Conservation (phyloP, 2,888 invertebrate species). For the Lymantria monacha region DNA sequence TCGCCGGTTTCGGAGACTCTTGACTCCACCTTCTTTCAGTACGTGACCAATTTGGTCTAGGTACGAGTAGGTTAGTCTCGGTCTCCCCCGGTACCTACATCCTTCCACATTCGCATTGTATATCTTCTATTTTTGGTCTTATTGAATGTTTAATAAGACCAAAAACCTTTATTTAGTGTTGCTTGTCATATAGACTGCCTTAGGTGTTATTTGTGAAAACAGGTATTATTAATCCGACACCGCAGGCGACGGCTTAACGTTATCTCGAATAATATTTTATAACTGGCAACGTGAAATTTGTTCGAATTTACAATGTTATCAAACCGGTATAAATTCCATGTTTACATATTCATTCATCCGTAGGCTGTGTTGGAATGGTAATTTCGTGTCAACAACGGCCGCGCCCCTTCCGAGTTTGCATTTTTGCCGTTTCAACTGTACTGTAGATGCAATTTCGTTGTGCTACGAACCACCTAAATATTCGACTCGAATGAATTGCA, state of each 20-base stretch:
- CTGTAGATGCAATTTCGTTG: slow-evolving; percentile 51
- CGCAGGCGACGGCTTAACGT: neutral
- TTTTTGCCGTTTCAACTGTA: slow-evolving; percentile 67
- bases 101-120: too few relatives aligned
- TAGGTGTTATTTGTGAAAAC: too few relatives aligned
- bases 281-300: slow-evolving; percentile 23
- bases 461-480: slow-evolving; percentile 46
- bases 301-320: slow-evolving; percentile 47
- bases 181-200: too few relatives aligned
- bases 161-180: too few relatives aligned
- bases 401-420: slow-evolving; percentile 56
- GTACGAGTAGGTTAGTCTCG: too few relatives aligned
- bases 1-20: too few relatives aligned
- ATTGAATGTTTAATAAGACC: too few relatives aligned
- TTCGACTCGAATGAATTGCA: slow-evolving; percentile 45
- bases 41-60: too few relatives aligned
- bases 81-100: too few relatives aligned
- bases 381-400: slow-evolving; percentile 69
- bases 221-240: neutral
- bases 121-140: too few relatives aligned
- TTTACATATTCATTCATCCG: slow-evolving; percentile 73
- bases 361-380: slow-evolving; percentile 70
- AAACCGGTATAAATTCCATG: slow-evolving; percentile 60
- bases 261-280: neutral
- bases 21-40: too few relatives aligned